Base-by-base conservation (phyloP, 2,888 invertebrate species). In the Apamea sordens region DNA sequence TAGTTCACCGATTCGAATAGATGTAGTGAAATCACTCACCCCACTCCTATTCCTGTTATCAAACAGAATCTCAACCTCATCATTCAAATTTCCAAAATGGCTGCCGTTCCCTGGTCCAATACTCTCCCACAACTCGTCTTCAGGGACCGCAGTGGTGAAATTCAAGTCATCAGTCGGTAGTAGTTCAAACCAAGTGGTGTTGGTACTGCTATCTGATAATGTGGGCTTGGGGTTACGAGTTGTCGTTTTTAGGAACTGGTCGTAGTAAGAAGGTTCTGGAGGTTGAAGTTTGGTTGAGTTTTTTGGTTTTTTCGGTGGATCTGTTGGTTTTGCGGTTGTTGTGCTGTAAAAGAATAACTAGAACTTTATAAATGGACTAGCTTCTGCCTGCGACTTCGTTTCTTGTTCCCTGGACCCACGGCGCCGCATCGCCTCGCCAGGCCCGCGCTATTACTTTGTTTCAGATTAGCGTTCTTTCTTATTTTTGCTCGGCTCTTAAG, bases 181-280 rank as follows among this genome's bases (percentile, higher is more conserved):
- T 67, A 96, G 74, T 84, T 96, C 96, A 85, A 93, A 96, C 97
- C 97, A 97, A 6, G 93, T 95, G 76, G 96, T 96, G 86, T 95
- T 95, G 63, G 95, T 95, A 87, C 94, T 95, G 15, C 88, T 75
- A 68, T 93, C 91, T 0, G 87, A 70, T 36, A 87, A 87, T 53
- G 93, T 93, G 78, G 93, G 82, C 86, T 90, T 94, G 24, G 93
- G 90, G 24, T 76, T 63, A 0, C 83, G 72, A 7, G 93, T 93
- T 75, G 97, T 95, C 18, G 96, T 94, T 92, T 96, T 96, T 24
- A 97, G 86, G 86, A 97, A 97, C 83, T 97, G 96, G 80, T 97
- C 94, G 85, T 95, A 97, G 86, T 95, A 96, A 0, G 94, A 94
- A 0, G 94, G 95, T 82, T 96, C 95, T 70, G 94, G 95, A 2